Evolutionary conservation across 2,888 invertebrate genomes (phyloP).

Genomic region (Drosophila mulleri): DNA sequence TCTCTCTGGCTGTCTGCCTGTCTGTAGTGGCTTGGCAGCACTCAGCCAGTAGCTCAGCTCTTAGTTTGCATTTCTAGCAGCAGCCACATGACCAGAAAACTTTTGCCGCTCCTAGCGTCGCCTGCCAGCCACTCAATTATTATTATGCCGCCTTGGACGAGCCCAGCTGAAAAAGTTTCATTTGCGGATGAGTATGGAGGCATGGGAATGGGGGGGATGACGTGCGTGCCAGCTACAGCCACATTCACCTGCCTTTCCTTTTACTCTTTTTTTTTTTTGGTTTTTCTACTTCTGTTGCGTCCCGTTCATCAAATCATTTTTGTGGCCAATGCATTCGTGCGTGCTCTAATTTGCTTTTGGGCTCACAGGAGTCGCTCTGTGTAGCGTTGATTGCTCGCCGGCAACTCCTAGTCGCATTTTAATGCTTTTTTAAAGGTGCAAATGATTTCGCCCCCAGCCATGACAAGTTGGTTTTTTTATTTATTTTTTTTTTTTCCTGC

Average conservation of each 20-base stretch:
- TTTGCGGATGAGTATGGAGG: neutral
- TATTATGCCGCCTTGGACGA: slow-evolving; percentile 57
- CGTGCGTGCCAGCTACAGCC: slow-evolving; percentile 45
- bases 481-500: slow-evolving; percentile 12
- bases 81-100: slow-evolving; percentile 19
- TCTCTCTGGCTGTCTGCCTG: slow-evolving; percentile 30
- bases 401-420: slow-evolving; percentile 48
- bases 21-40: slow-evolving; percentile 40
- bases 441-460: slow-evolving; percentile 55
- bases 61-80: slow-evolving; percentile 63
- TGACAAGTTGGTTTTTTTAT: slow-evolving; percentile 9
- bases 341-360: slow-evolving; percentile 71
- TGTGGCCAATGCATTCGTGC: slow-evolving; percentile 74
- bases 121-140: slow-evolving; percentile 67
- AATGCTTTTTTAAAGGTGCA: slow-evolving; percentile 73
- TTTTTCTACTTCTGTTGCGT: neutral
- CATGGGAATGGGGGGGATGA: slow-evolving; percentile 4
- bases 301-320: slow-evolving; percentile 61
- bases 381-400: slow-evolving; percentile 51
- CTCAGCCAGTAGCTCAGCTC: slow-evolving; percentile 25
- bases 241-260: neutral
- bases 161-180: slow-evolving; percentile 37
- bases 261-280: neutral
- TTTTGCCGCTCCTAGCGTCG: slow-evolving; percentile 6
- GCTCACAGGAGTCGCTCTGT: slow-evolving; percentile 13